Base-by-base conservation (phyloP, 2,797 vertebrate species). In the Muscicapa striata region DNA sequence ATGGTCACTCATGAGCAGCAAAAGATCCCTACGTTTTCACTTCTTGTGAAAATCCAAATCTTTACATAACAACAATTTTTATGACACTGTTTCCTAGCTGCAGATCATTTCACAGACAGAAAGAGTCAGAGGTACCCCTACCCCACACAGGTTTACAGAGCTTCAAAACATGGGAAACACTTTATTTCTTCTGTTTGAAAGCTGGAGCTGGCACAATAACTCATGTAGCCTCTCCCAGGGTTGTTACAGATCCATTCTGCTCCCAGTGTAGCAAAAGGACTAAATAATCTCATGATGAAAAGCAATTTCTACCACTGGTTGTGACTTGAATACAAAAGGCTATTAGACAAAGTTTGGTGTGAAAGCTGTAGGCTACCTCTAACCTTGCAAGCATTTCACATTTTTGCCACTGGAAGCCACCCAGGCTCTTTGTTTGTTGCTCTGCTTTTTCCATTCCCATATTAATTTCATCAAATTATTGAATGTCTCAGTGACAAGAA, bases 301-400 rank as follows among this genome's bases (percentile, higher is more conserved):
- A 76, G 40, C 52, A 84, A 80, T 75, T 91, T 93, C 45, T 91
- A 38, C 48, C 43, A 36, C 16, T 85, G 45, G 6, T 13, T 97
- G 87, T 94, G 81, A 57, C 90, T 93, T 96, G 87, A 96, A 67
- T 85, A 77, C 73, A 92, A 72, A 75, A 84, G 48, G 32, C 6
- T 64, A 24, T 54, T 70, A 94, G 68, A 69, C 46, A 82, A 40
- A 73, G 48, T 90, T 96, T 96, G 80, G 49, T 79, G 38, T 91
- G 92, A 90, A 91, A 69, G 49, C 83, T 95, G 73, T 93, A 89
- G 94, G 81, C 48, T 85, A 69, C 94, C 73, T 87, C 67, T 90
- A 74, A 90, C 43, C 38, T 93, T 90, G 30, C 91, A 97, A 93
- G 80, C 62, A 86, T 84, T 96, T 81, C 43, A 23, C 40, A 13